These are phyloP conservation scores for Scyliorhinus canicula DNA, from an alignment of 2,797 vertebrate genomes.

Conservation along the genomic window DNA sequence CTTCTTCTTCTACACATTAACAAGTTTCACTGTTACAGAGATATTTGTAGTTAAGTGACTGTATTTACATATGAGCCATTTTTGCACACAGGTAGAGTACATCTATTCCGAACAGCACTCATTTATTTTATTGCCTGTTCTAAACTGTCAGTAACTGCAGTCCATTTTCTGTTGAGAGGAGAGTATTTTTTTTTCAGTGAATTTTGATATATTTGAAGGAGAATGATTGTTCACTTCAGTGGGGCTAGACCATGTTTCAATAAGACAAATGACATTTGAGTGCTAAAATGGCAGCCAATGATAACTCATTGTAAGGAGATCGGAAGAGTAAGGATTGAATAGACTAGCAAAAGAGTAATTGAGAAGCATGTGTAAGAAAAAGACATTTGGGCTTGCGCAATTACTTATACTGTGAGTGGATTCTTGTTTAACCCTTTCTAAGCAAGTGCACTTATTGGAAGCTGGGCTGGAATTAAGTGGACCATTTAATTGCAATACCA, in stretches of 20 bases:
- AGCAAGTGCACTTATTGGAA: not conserved
- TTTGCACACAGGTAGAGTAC: not conserved
- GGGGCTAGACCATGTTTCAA: slow-evolving; percentile 80
- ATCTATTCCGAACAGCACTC: slow-evolving; percentile 53
- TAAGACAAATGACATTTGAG: slow-evolving; percentile 91
- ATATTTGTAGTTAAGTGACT: slow-evolving; percentile 11
- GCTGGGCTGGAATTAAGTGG: not conserved
- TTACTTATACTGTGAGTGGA: slow-evolving; percentile 21
- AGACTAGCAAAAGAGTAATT: slow-evolving; percentile 87
- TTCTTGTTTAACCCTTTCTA: slow-evolving; percentile 14
- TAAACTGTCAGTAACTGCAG: slow-evolving; percentile 66
- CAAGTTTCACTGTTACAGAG: not conserved
- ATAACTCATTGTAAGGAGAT: slow-evolving; percentile 95
- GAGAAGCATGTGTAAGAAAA: slow-evolving; percentile 79
- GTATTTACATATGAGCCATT: slow-evolving; percentile 7
- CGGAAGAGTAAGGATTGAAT: slow-evolving; percentile 91
- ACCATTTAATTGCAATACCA: not conserved
- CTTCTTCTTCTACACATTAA: not conserved
- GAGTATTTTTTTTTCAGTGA: slow-evolving; percentile 70
- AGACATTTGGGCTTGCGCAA: slow-evolving; percentile 42
- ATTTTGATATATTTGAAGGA: slow-evolving; percentile 87
- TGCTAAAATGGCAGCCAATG: slow-evolving; percentile 92
- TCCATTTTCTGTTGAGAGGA: slow-evolving; percentile 65
- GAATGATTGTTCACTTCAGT: slow-evolving; percentile 87
- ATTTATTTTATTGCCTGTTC: slow-evolving; percentile 68